Percentiles rank a stretch among this genome's conserved stretches.
These are phyloP conservation scores for Diarsia brunnea DNA, from an alignment of 2,888 invertebrate genomes.

Conservation along the genomic window DNA sequence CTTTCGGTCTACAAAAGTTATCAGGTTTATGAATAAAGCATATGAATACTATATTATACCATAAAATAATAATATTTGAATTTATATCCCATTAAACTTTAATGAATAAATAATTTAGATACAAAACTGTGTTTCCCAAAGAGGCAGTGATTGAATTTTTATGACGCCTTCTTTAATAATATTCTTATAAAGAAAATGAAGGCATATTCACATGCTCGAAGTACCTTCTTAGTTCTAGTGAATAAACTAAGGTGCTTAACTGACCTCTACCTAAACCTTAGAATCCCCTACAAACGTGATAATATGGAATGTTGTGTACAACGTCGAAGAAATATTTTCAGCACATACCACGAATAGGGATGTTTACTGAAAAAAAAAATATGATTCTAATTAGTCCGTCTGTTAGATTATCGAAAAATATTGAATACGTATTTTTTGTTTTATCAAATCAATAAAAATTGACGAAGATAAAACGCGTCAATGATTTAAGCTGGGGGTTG, in stretches of 20 bases:
- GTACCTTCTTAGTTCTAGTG: too few relatives aligned
- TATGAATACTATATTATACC: too few relatives aligned
- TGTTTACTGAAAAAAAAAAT: too few relatives aligned
- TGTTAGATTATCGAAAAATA: too few relatives aligned
- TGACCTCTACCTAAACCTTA: not conserved
- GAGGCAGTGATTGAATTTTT: conserved; percentile 4
- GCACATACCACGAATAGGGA: too few relatives aligned
- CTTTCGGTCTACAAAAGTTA: not conserved
- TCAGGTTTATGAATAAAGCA: not conserved
- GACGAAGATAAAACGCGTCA: too few relatives aligned
- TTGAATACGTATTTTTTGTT: too few relatives aligned
- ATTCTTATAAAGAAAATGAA: not conserved
- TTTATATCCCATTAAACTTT: not conserved
- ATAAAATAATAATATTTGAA: not conserved
- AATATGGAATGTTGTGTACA: not conserved
- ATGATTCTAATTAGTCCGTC: too few relatives aligned
- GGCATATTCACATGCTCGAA: too few relatives aligned
- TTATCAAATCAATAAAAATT: too few relatives aligned
- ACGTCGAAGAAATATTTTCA: not conserved
- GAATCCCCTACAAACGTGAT: not conserved
- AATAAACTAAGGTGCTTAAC: not conserved
- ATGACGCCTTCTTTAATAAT: not conserved
- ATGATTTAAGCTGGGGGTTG: too few relatives aligned
- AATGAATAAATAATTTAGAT: conserved; percentile 16
- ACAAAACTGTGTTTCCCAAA: not conserved